Evolutionary conservation across 1,140 invertebrate species (phyloP).

Genomic region (Bombus terrestris): DNA sequence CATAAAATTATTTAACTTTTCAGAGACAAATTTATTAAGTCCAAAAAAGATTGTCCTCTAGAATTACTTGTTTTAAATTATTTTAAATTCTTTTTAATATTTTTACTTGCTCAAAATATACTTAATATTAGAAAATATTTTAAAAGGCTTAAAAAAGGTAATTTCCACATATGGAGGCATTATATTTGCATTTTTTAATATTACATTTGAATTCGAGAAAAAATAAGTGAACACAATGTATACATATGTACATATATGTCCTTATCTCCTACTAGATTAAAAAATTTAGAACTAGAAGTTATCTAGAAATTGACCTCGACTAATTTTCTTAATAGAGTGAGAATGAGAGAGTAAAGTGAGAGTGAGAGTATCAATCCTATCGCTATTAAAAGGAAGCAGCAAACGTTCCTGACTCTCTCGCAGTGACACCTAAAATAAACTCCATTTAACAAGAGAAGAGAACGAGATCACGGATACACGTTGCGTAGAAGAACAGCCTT

Average conservation of each 20-base stretch:
- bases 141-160: too few relatives aligned
- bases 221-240: too few relatives aligned
- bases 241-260: too few relatives aligned
- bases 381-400: slow-evolving; percentile 8
- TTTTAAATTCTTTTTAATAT: background rate
- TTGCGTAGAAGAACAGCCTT: slow-evolving; percentile 43
- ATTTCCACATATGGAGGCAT: too few relatives aligned
- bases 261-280: too few relatives aligned
- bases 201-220: too few relatives aligned
- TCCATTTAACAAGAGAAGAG: slow-evolving; percentile 42
- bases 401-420: slow-evolving; percentile 33
- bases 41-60: background rate
- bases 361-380: background rate
- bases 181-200: background rate
- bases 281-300: too few relatives aligned
- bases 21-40: too few relatives aligned
- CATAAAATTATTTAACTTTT: too few relatives aligned
- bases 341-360: too few relatives aligned
- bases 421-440: slow-evolving; percentile 64
- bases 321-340: too few relatives aligned
- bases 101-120: background rate
- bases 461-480: slow-evolving; percentile 38
- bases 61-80: background rate
- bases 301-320: too few relatives aligned
- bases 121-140: background rate